Evolutionary conservation across 2,113 vertebrate species (phyloP), one percentile per base, ranked within the genome.

Genomic region (Megaleporinus macrocephalus): DNA sequence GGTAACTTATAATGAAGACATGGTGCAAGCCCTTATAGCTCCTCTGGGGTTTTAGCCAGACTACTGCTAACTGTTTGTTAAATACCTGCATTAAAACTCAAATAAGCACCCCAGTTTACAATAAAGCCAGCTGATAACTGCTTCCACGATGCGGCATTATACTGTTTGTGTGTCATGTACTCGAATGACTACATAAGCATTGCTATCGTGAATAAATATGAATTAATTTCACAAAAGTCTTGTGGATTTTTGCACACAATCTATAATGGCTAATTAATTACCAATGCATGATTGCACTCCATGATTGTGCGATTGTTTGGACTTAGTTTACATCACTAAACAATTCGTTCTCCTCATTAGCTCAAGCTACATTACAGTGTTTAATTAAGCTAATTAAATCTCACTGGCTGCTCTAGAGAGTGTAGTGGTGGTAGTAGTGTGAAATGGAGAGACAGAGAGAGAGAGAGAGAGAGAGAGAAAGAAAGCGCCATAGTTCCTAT

Each of bases 331-430:
- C 51, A 82, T 76, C 80, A 61, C 73, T 82, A 61, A 76, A 76
- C 73, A 82, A 70, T 82, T 70, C 65, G 55, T 73, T 61, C 27
- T 75, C 49, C 80, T 82, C 80, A 76, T 82, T 82, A 82, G 55
- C 80, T 82, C 80, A 76, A 82, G 68, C 73, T 76, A 82, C 75
- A 82, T 82, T 82, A 70, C 80, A 82, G 65, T 82, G 80, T 82
- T 82, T 82, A 82, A 82, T 82, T 82, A 76, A 76, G 63, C 63
- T 76, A 82, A 82, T 82, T 82, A 82, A 70, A 82, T 82, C 80
- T 82, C 63, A 61, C 63, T 61, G 80, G 73, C 62, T 69, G 73
- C 63, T 69, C 24, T 49, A 27, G 51, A 61, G 36, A 70, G 73
- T 66, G 73, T 29, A 82, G 73, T 59, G 73, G 53, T 65, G 75